These are phyloP conservation scores for Gobius niger DNA, from an alignment of 2,113 vertebrate species.

Conservation along the genomic window DNA sequence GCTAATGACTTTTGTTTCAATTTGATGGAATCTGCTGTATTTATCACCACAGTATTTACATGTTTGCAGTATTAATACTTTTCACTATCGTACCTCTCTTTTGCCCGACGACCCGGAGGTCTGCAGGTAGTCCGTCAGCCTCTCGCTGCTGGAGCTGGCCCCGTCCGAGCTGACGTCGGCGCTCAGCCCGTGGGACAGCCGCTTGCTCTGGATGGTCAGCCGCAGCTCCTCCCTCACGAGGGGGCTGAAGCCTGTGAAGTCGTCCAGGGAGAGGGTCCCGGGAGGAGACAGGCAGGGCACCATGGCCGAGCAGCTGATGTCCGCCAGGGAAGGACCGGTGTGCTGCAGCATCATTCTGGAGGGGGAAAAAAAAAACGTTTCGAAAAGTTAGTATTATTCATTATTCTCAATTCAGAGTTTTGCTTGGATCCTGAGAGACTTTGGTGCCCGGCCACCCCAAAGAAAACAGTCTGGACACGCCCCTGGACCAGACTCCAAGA, in stretches of 20 bases:
- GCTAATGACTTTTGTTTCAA: no score
- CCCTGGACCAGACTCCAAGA: no score
- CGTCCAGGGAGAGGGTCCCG: constrained; percentile 88
- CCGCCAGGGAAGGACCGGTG: constrained; percentile 85
- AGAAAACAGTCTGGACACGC: no score
- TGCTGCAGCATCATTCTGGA: constrained; percentile 95
- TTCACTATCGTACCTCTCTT: constrained; percentile 79
- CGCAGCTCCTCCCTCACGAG: constrained; percentile 93
- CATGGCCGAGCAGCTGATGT: constrained; percentile 91
- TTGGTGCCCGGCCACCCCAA: not conserved
- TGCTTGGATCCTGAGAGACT: no score
- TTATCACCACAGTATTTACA: no score
- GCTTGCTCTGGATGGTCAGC: constrained; percentile 89
- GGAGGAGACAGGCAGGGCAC: constrained; percentile 92
- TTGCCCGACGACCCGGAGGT: constrained; percentile 42
- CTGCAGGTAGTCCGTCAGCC: constrained; percentile 30
- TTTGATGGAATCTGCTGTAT: no score
- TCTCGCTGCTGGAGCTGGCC: constrained; percentile 77
- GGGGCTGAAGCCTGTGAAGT: constrained; percentile 91
- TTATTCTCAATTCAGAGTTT: not conserved
- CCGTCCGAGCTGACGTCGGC: constrained; percentile 77
- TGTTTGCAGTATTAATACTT: not conserved
- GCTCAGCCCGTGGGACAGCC: constrained; percentile 83
- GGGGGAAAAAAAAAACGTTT: not conserved
- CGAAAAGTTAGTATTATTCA: no score